Conservation (phyloP, 2,797 vertebrate species). For the Oreochromis grahami region DNA sequence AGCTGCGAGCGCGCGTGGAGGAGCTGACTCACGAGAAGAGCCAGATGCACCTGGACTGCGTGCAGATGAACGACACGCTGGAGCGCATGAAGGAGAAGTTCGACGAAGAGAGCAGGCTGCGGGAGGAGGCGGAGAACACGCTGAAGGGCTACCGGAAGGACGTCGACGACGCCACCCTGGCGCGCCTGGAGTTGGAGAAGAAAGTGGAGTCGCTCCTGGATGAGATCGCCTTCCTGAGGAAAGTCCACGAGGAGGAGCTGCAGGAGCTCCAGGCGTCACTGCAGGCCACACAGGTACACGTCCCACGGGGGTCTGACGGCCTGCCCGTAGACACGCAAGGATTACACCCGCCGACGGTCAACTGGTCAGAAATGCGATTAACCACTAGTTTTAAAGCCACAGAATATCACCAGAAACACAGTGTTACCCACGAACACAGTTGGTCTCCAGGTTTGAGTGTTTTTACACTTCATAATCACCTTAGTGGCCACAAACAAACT, state of each 20-base stretch:
- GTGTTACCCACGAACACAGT: background rate
- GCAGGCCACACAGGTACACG: conserved; percentile 75
- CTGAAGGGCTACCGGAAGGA: conserved; percentile 80
- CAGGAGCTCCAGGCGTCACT: conserved; percentile 78
- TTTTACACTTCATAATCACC: background rate
- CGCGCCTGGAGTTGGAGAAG: conserved; percentile 82
- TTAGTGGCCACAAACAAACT: background rate
- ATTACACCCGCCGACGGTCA: background rate
- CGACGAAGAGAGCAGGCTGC: conserved; percentile 72
- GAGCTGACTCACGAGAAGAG: conserved; percentile 81
- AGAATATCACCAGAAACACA: background rate
- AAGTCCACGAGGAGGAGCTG: conserved; percentile 84
- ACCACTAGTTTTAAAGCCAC: background rate
- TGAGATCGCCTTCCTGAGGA: conserved; percentile 83
- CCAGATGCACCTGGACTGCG: conserved; percentile 81
- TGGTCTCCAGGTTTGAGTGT: background rate
- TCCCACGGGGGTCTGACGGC: background rate
- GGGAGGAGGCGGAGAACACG: conserved; percentile 78
- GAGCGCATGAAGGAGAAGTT: conserved; percentile 75
- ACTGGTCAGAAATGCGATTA: background rate
- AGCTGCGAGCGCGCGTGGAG: conserved; percentile 77
- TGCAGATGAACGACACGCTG: conserved; percentile 75
- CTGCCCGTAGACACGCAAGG: background rate
- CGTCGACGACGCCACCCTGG: conserved; percentile 81
- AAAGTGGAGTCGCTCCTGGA: conserved; percentile 83